Evolutionary conservation across 2,888 invertebrate species (phyloP).

Genomic region (Aelia acuminata): DNA sequence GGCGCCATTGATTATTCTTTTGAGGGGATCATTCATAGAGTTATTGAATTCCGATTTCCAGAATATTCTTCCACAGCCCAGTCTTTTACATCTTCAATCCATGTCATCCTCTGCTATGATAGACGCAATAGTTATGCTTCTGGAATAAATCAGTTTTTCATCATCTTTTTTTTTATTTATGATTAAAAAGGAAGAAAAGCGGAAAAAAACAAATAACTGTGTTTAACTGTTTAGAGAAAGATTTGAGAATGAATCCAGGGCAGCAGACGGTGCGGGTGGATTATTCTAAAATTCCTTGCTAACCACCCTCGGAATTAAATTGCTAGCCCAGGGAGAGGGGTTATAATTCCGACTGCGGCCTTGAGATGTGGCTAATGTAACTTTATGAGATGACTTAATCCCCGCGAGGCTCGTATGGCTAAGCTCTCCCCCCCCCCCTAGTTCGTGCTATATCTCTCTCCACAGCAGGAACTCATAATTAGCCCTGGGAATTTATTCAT

Average conservation of each 20-base stretch:
- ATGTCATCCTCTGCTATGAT: too few relatives aligned
- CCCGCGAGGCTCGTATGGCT: conserved; percentile 42
- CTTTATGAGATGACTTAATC: conserved; percentile 48
- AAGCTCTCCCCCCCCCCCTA: not conserved
- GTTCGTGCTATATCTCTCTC: not conserved
- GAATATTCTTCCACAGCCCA: too few relatives aligned
- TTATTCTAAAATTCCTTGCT: conserved; percentile 33
- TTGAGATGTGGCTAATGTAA: conserved; percentile 42
- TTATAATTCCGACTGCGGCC: conserved; percentile 15
- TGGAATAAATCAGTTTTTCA: too few relatives aligned
- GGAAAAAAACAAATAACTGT: too few relatives aligned
- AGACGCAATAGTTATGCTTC: too few relatives aligned
- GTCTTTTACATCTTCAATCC: too few relatives aligned
- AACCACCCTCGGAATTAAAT: conserved; percentile 8
- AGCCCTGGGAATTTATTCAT: not conserved
- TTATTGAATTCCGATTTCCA: too few relatives aligned
- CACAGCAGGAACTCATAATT: conserved; percentile 11
- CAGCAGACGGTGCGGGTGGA: not conserved
- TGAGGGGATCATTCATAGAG: too few relatives aligned
- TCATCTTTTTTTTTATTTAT: too few relatives aligned
- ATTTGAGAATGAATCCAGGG: not conserved
- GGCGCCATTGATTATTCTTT: too few relatives aligned
- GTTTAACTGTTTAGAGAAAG: too few relatives aligned
- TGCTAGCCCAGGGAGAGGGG: not conserved
- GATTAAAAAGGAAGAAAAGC: too few relatives aligned